Base-by-base conservation (phyloP, 2,797 vertebrate genomes). In the Dipus sagitta region DNA sequence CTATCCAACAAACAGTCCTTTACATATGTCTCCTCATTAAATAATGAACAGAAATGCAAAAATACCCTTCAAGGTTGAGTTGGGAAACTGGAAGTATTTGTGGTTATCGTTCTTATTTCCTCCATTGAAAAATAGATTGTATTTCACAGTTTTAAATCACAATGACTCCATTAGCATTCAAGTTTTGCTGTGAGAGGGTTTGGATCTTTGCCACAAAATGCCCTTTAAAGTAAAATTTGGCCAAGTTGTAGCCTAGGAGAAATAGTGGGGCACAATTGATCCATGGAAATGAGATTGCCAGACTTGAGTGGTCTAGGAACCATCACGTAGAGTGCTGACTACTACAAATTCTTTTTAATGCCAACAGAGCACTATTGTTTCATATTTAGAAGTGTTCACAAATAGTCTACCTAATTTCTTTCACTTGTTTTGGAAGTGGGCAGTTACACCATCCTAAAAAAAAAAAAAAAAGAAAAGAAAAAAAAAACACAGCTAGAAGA, bases 71-170 rank as follows among this genome's bases (percentile, higher is more conserved):
- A 92, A 95, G 91, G 95, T 94, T 88, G 88, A 95, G 88, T 93
- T 95, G 95, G 95, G 86, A 94, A 96, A 96, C 90, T 96, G 90
- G 42, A 96, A 95, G 89, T 95, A 92, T 94, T 94, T 96, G 96
- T 92, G 96, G 96, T 95, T 92, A 93, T 70, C 81, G 38, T 92
- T 96, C 96, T 96, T 95, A 85, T 96, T 95, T 97, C 95, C 96
- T 96, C 92, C 95, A 96, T 95, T 96, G 96, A 96, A 96, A 96
- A 96, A 87, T 2, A 95, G 95, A 97, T 95, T 95, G 93, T 82
- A 80, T 85, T 96, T 97, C 90, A 91, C 90, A 95, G 94, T 95
- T 97, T 96, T 96, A 96, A 95, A 96, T 97, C 96, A 93, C 75
- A 93, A 94, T 74, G 94, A 82, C 84, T 95, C 96, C 96, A 96